phyloP scores from a whole-genome alignment of 2,888 invertebrate genomes.

The Catocala sponsa region DNA sequence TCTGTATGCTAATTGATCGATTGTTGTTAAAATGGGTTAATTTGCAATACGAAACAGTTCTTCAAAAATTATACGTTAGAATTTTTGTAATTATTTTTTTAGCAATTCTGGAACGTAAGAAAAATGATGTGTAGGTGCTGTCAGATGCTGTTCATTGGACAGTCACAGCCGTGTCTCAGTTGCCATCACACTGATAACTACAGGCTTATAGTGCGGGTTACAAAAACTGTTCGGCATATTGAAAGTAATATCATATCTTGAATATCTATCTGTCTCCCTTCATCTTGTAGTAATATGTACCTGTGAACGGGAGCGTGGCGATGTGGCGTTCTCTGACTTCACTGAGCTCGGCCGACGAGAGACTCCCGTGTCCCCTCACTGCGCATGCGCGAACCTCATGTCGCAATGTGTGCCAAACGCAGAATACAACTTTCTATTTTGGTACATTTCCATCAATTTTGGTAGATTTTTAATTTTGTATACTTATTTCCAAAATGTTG shows the following conservation, averaged over 20 bases:
- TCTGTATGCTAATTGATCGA: too few relatives aligned
- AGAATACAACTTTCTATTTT: slow-evolving; percentile 42
- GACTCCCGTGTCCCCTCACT: slow-evolving; percentile 84
- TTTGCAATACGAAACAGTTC: too few relatives aligned
- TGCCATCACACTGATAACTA: too few relatives aligned
- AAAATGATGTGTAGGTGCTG: too few relatives aligned
- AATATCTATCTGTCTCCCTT: slow-evolving; percentile 8
- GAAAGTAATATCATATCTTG: neutral
- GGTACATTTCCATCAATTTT: slow-evolving; percentile 1
- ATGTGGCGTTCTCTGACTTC: slow-evolving; percentile 67
- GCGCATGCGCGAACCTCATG: slow-evolving; percentile 73
- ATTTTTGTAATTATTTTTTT: too few relatives aligned
- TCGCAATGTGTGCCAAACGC: slow-evolving; percentile 50
- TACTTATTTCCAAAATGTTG: neutral
- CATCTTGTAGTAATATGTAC: slow-evolving; percentile 49
- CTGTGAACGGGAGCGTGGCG: slow-evolving; percentile 69
- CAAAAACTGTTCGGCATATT: too few relatives aligned
- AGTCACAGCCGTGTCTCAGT: too few relatives aligned
- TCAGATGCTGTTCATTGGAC: too few relatives aligned
- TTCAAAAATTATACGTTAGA: too few relatives aligned
- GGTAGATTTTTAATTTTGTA: neutral
- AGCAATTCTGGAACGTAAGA: too few relatives aligned
- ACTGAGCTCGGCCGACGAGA: slow-evolving; percentile 74
- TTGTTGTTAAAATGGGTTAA: too few relatives aligned
- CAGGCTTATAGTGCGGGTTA: too few relatives aligned